Evolutionary conservation across 2,888 invertebrate genomes (phyloP), one percentile per base, ranked within the genome.

Genomic region (Amiota communis): DNA sequence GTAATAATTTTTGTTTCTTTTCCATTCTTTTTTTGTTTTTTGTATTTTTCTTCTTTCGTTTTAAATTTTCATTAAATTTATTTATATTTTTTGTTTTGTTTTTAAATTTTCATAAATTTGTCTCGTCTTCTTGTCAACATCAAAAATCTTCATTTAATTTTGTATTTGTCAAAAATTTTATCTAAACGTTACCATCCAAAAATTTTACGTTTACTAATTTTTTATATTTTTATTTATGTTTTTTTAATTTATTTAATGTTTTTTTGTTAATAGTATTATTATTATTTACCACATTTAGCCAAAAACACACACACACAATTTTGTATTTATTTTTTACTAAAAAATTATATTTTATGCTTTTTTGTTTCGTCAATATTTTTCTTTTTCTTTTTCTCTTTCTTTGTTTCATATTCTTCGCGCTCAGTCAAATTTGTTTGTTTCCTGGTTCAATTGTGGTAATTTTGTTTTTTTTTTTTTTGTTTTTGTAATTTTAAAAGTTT

Each of bases 101-200:
- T 68, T 53, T 17, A 68, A 68, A 68, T 68, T 53, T 8, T 8
- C 53, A 23, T 84, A 81, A 83, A 85, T 15, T 17, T 83, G 85
- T 83, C 86, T 83, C 23, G 1, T 23, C 36, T 83, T 83, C 86
- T 83, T 3, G 1, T 23, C 36, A 36, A 0, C 6, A 36, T 36
- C 36, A 36, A 36, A 23, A 36, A 36, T 36, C 36, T 36, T 83
- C 82, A 84, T 83, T 65, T 15, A 15, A 84, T 83, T 86, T 48
- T 36, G 15, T 48, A 48, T 65, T 83, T 79, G 83, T 83, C 83
- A 84, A 83, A 83, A 85, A 81, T 84, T 83, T 83, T 86, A 83
- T 86, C 86, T 83, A 83, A 83, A 83, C 86, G 86, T 83, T 84
- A 75, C 81, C 83, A 86, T 86, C 86, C 83, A 83, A 83, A 83